Evolutionary conservation across 1,140 invertebrate species (phyloP).

Genomic region (Sipha flava): DNA sequence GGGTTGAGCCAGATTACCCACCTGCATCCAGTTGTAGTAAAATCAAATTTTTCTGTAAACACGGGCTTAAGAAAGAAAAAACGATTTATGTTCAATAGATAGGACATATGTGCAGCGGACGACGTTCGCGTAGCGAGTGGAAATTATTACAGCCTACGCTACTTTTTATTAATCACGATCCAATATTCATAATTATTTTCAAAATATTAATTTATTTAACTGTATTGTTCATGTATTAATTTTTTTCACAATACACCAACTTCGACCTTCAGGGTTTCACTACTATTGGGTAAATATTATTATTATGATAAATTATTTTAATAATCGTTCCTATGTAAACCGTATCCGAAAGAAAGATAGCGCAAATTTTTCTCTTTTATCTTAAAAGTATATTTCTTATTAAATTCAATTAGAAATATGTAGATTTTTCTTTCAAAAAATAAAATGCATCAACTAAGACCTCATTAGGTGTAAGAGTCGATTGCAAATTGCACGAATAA

Average conservation of each 20-base stretch:
- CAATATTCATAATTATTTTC: neutral
- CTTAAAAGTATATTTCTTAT: neutral
- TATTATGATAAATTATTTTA: neutral
- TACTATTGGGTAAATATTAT: too few species aligned
- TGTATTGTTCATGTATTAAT: too few species aligned
- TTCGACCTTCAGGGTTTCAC: too few species aligned
- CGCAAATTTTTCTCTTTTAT: neutral
- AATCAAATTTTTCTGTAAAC: too few species aligned
- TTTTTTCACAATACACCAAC: neutral
- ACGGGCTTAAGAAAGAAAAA: too few species aligned
- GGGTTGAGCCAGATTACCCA: too few species aligned
- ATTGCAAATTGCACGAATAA: neutral
- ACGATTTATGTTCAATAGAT: too few species aligned
- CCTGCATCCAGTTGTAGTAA: too few species aligned
- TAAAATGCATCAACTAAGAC: neutral
- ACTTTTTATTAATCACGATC: too few species aligned
- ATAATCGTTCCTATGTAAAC: neutral
- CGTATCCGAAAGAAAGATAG: neutral
- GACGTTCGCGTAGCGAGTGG: too few species aligned
- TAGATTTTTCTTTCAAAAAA: neutral
- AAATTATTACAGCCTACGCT: too few species aligned
- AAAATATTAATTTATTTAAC: neutral
- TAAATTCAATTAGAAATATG: neutral
- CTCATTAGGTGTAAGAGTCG: neutral
- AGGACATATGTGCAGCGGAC: too few species aligned